These are phyloP conservation scores for Podotricha telesiphe DNA, from an alignment of 2,888 invertebrate genomes.

Conservation along the genomic window DNA sequence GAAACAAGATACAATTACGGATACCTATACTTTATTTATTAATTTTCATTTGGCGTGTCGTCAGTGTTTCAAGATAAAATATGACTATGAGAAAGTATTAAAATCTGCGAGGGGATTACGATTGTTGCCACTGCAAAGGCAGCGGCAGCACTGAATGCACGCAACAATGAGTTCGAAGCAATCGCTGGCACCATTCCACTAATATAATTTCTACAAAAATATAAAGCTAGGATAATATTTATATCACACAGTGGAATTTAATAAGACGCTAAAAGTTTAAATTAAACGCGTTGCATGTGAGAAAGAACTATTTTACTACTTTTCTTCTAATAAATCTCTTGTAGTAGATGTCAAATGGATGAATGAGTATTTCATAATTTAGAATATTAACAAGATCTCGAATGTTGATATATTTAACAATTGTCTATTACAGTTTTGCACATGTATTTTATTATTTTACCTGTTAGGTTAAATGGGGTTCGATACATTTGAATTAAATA, in stretches of 20 bases:
- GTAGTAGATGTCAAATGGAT: no score
- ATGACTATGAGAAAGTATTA: no score
- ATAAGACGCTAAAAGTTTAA: neutral
- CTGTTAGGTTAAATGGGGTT: no score
- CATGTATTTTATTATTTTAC: no score
- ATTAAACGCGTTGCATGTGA: neutral
- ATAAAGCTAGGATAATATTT: slow-evolving; percentile 15
- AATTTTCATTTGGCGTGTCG: neutral
- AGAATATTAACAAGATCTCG: no score
- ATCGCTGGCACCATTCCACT: slow-evolving; percentile 36
- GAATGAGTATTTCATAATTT: no score
- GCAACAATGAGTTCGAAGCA: slow-evolving; percentile 37
- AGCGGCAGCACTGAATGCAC: slow-evolving; percentile 34
- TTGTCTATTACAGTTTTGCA: no score
- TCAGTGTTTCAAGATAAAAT: no score
- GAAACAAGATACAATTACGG: neutral
- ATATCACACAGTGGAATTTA: slow-evolving; percentile 9
- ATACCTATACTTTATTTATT: neutral
- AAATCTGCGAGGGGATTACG: slow-evolving; percentile 14
- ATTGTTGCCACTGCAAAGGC: slow-evolving; percentile 29
- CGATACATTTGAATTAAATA: no score
- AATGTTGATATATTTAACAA: no score
- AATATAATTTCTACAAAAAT: slow-evolving; percentile 27
- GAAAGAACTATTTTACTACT: neutral
- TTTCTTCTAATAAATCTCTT: no score